Base-by-base conservation (phyloP, 2,888 invertebrate species). In the Liposcelis brunnea region DNA sequence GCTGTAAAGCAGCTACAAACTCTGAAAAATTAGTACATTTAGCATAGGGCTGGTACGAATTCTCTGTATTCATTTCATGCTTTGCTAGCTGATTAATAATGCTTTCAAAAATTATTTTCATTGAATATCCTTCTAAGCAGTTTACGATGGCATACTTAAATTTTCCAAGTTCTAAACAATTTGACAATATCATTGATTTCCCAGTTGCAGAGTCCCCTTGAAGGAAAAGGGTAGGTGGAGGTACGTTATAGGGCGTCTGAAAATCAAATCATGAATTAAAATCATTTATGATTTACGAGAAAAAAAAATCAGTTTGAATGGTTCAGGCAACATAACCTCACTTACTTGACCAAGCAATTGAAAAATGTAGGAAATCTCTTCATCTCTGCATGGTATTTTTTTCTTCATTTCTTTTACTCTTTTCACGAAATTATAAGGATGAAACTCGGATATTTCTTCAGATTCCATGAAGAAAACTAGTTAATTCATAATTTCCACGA, bases 11-110 rank as follows among this genome's bases (percentile, higher is more conserved):
- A n/a, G 7, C 4, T 12, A 19, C 19, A 19, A 40, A 40, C 4
- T 40, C 40, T 11, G 16, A n/a, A 16, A 40, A 19, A 40, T 18
- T 40, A 18, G 4, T 40, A 19, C 40, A 40, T 19, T 40, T 40
- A 5, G 19, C 40, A 19, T 40, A 40, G 16, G 40, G 40, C 19
- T 40, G 40, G 21, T 19, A 40, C 21, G 16, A 12, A 11, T 40
- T 14, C 6, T 40, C 40, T 14, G 7, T 7, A 12, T 7, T 18
- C 40, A 19, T 14, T 6, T n/a, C 12, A 40, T 40, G 40, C 19
- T 18, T 18, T 5, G 40, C 40, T 6, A 40, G 40, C 19, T 40
- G 40, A 18, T 40, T 40, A 40, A 40, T 40, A 40, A 40, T 19
- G 7, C 40, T 21, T 19, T 40, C 40, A 40, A 6, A 19, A 19